Base-by-base conservation (phyloP, 2,113 vertebrate species). In the Pachycephala philippinensis region DNA sequence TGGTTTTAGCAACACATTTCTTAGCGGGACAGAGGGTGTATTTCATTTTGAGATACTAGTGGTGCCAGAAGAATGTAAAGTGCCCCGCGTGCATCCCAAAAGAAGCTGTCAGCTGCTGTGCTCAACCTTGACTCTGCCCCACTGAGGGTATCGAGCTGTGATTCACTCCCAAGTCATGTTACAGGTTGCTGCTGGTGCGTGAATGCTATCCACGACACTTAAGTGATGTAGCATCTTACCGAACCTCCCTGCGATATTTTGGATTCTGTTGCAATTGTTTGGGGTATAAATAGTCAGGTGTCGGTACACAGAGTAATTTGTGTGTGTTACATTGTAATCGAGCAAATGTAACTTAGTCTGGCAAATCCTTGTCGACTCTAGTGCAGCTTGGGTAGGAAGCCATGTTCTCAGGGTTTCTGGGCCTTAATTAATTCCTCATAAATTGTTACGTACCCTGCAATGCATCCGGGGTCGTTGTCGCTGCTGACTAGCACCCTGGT, bases 1-100 rank as follows among this genome's bases (percentile, higher is more conserved):
- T 82, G 37, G 26, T 11, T 91, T 84, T 61, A 59, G 72, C 37
- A 20, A 30, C 65, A 15, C 15, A 3, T 77, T 84, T 69, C 26
- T 52, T 78, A 33, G 59, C 31, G 17, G 47, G 85, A 59, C 42
- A 50, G 17, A 3, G 10, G 3, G 1, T 30, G 3, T 63, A 11
- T 83, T 94, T 93, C 7, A 21, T n/a, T 49, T 57, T 44, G 31
- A 35, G 47, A 37, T 86, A 30, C 56, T 60, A 65, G 22, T 16
- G 70, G 26, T 40, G 28, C 28, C 35, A 80, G 42, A 54, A 84
- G 75, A 70, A 40, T 4, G 12, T 40, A 1, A 83, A 93, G 47
- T 17, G 31, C 31, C 12, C 22, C 7, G 4, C 3, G 4, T 0
- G 0, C 4, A 20, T 59, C 64, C 77, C 12, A 52, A n/a, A 84